These are phyloP conservation scores for Cryptoprocta ferox DNA, from an alignment of 2,797 vertebrate species.

Conservation along the genomic window DNA sequence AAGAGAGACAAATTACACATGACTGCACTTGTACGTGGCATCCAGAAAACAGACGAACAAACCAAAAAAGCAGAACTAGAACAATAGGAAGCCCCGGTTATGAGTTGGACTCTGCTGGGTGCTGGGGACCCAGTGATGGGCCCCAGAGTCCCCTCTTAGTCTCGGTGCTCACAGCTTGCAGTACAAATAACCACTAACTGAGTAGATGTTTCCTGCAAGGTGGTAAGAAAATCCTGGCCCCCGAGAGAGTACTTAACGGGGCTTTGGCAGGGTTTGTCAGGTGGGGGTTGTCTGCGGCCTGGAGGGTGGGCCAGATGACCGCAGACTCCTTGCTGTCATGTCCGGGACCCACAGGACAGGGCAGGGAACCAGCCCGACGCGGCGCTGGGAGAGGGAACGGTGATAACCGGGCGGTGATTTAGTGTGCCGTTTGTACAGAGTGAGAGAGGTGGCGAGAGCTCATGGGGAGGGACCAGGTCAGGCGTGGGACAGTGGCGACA, in stretches of 20 bases:
- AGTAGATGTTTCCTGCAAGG: fast-evolving
- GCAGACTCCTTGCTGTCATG: no score
- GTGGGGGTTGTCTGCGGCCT: not conserved
- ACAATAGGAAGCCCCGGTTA: not conserved
- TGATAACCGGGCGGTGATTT: not conserved
- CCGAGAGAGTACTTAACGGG: not conserved
- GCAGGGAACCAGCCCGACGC: not conserved
- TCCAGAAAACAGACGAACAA: not conserved
- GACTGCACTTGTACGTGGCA: not conserved
- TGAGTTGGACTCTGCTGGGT: no score
- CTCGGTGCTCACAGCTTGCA: not conserved
- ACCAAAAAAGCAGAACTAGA: not conserved
- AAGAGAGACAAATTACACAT: not conserved
- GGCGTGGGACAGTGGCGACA: not conserved
- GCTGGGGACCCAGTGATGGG: not conserved
- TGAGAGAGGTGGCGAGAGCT: not conserved
- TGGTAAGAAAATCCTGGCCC: not conserved
- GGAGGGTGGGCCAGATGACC: not conserved
- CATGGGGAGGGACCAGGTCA: not conserved
- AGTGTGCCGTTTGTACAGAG: not conserved
- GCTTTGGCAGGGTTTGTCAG: not conserved
- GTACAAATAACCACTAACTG: not conserved
- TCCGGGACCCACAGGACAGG: not conserved
- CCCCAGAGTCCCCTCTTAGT: no score
- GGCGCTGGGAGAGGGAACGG: not conserved